Evolutionary conservation across 2,888 invertebrate genomes (phyloP).

Genomic region (Caenorhabditis becei): DNA sequence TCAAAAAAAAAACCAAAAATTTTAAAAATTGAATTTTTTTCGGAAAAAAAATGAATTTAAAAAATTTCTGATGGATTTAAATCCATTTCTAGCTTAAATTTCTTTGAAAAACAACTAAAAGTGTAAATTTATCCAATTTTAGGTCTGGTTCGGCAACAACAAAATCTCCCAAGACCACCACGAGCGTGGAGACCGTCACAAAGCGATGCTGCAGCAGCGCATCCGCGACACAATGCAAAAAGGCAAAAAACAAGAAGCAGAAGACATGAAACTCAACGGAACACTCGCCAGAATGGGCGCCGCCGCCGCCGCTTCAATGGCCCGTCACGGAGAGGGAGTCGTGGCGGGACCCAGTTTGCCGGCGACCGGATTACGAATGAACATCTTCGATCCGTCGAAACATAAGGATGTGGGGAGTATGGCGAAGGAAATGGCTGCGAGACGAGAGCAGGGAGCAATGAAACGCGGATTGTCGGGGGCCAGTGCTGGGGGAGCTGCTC

Average conservation of each 20-base stretch:
- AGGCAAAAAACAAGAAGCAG: slow-evolving; percentile 54
- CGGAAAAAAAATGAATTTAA: neutral
- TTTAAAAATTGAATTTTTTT: neutral
- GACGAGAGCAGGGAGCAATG: slow-evolving; percentile 50
- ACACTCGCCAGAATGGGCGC: slow-evolving; percentile 77
- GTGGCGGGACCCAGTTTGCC: slow-evolving; percentile 63
- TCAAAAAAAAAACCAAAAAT: neutral
- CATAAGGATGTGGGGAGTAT: slow-evolving; percentile 65
- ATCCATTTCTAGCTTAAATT: neutral
- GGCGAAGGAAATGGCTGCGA: slow-evolving; percentile 67
- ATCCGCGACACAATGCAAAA: slow-evolving; percentile 56
- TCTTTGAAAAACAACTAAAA: neutral
- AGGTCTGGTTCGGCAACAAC: slow-evolving; percentile 97
- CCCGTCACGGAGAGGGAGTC: slow-evolving; percentile 58
- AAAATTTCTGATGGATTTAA: slow-evolving; percentile 5
- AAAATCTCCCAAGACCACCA: slow-evolving; percentile 85
- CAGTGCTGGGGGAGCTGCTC: slow-evolving; percentile 16
- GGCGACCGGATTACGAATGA: slow-evolving; percentile 63
- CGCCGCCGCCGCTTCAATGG: slow-evolving; percentile 75
- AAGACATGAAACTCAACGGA: slow-evolving; percentile 64
- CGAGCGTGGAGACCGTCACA: slow-evolving; percentile 79
- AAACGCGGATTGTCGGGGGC: slow-evolving; percentile 32
- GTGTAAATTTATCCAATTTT: slow-evolving; percentile 17
- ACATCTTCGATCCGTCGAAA: slow-evolving; percentile 65
- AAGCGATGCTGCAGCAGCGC: slow-evolving; percentile 61